Evolutionary conservation across 2,113 vertebrate genomes (phyloP).

Genomic region (Sigmodon hispidus): DNA sequence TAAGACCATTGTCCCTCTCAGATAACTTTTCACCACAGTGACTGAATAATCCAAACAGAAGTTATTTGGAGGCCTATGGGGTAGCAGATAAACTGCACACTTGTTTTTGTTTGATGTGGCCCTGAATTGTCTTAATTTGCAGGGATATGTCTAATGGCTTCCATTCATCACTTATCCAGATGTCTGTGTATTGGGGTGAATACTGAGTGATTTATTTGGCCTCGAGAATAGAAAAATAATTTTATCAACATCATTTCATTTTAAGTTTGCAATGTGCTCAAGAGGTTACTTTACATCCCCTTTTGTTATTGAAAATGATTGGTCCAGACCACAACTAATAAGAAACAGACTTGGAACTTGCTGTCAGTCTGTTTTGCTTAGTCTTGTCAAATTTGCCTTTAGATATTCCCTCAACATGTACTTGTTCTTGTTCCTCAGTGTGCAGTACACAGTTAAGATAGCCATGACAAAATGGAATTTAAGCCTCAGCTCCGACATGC

Average conservation of each 20-base stretch:
- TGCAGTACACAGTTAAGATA: background rate
- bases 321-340: background rate
- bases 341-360: background rate
- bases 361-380: background rate
- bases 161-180: background rate
- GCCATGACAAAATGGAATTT: background rate
- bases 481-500: background rate
- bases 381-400: background rate
- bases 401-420: background rate
- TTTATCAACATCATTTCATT: background rate
- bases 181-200: background rate
- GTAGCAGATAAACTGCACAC: background rate
- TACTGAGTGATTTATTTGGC: background rate
- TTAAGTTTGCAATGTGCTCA: background rate
- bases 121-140: background rate
- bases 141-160: background rate
- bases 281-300: background rate
- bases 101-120: background rate
- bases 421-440: background rate
- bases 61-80: background rate
- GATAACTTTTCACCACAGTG: background rate
- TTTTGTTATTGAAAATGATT: background rate
- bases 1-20: background rate
- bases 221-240: background rate
- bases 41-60: slow-evolving; percentile 1